Percentiles rank a stretch among this genome's conserved stretches.
Evolutionary conservation across 2,113 vertebrate genomes (phyloP).

Genomic region (Anser cygnoides): DNA sequence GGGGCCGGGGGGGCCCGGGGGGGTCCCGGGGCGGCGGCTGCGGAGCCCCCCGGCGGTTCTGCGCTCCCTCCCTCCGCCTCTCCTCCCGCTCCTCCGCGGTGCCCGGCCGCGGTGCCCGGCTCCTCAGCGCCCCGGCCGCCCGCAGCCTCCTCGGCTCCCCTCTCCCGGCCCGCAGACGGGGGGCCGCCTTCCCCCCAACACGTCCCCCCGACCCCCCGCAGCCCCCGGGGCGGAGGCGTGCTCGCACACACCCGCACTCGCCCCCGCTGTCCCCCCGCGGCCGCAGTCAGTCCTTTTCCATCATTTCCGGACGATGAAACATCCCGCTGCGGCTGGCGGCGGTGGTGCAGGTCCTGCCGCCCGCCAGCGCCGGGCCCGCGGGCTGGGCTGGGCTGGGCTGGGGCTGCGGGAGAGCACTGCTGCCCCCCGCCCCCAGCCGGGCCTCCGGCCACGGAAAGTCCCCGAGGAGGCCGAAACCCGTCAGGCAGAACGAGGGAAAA

Average conservation of each 20-base stretch:
- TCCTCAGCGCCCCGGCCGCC: neutral
- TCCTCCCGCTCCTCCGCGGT: neutral
- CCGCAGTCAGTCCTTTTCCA: constrained; percentile 73
- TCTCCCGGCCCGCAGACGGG: too few relatives aligned
- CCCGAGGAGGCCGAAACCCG: neutral
- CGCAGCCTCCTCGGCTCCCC: too few relatives aligned
- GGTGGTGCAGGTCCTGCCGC: neutral
- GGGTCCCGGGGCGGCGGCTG: too few relatives aligned
- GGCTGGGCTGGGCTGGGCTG: neutral
- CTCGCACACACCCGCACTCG: neutral
- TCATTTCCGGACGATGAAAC: constrained; percentile 87
- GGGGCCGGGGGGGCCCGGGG: neutral
- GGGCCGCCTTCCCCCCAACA: neutral
- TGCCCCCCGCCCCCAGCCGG: neutral
- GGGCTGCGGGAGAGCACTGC: neutral
- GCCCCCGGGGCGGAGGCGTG: neutral
- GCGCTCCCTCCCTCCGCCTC: neutral
- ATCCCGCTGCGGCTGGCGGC: constrained; percentile 63
- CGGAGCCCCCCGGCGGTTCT: too few relatives aligned
- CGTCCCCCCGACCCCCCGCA: too few relatives aligned
- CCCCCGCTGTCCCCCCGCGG: neutral
- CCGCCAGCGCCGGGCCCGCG: neutral
- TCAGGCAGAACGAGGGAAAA: neutral
- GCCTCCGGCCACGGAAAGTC: neutral
- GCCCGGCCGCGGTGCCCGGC: neutral